Base-by-base conservation (phyloP, 64 coral and sea anemone genomes). In the Porites australiensis region DNA sequence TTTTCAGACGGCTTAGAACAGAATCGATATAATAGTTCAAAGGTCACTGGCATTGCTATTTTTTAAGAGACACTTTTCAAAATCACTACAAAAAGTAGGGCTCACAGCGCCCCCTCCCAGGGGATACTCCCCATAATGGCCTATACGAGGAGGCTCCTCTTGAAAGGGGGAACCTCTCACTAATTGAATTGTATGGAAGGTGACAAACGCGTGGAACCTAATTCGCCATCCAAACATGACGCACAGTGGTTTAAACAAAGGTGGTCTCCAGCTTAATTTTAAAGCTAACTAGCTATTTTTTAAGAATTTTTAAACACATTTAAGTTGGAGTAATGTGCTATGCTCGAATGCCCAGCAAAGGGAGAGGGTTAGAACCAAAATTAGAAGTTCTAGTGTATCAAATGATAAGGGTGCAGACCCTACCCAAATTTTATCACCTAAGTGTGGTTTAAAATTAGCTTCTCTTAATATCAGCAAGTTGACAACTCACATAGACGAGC, bases 381-480 rank as follows among this genome's bases (percentile, higher is more conserved):
- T 70, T 23, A 70, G 23, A 1, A 79, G 18, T 58, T 54, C 48
- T 79, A 18, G 55, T 5, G 19, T 79, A 58, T 10, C 76, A 58
- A 79, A 79, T 54, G 3, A 54, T 54, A 47, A 13, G 76, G 48
- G 22, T 58, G 76, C 13, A 79, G 55, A 58, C 76, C 45, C 1
- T 13, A 58, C 18, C 55, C 55, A 51, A 79, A 79, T 37, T 18
- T 86, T 86, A 44, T 64, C 83, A 8, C 70, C 83, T 68, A 5
- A 49, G 57, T 37, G 83, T 4, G 83, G 67, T 70, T 44, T 86
- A 22, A 86, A 86, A 86, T 0, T 86, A 71, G 83, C 61, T 16
- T 70, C 63, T 86, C 63, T 86, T 16, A 86, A 86, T 86, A 86
- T 70, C 13, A 70, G 70, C 54, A 70, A 70, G 21, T 58, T 88